Percentiles rank a stretch among this genome's conserved stretches.
phyloP scores from a whole-genome alignment of 2,797 vertebrate genomes.

The Aulostomus chinensis region DNA sequence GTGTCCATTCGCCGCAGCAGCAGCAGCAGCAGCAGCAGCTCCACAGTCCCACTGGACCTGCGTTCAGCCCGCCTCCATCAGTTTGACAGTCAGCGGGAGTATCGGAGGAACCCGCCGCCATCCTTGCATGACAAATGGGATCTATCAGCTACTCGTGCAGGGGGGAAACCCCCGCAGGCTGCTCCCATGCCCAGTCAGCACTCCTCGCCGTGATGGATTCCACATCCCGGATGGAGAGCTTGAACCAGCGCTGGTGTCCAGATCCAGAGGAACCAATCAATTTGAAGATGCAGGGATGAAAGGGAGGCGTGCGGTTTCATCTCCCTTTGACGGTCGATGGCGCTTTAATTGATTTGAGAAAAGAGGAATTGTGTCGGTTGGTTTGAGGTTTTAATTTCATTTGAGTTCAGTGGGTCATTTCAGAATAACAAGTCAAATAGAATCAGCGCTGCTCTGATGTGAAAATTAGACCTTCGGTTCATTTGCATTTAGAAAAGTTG shows the following conservation, averaged over 20 bases:
- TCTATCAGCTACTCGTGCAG: constrained; percentile 28
- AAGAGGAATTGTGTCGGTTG: background rate
- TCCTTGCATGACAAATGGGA: constrained; percentile 39
- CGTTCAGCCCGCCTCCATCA: constrained; percentile 5
- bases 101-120: background rate
- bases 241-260: background rate
- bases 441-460: too few species aligned
- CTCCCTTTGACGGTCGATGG: rapidly evolving
- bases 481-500: too few species aligned
- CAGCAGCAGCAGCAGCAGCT: too few species aligned
- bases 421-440: background rate
- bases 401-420: constrained; percentile 6
- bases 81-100: constrained; percentile 8
- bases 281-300: constrained; percentile 6
- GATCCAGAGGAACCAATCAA: constrained; percentile 29
- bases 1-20: too few species aligned
- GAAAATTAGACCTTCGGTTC: too few species aligned
- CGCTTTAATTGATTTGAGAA: constrained; percentile 1
- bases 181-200: constrained; percentile 42
- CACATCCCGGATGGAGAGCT: constrained; percentile 17
- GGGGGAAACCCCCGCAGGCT: constrained; percentile 32
- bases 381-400: background rate
- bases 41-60: too few species aligned
- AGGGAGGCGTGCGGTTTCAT: background rate
- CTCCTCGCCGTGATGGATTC: constrained; percentile 26